Evolutionary conservation across 2,797 vertebrate genomes (phyloP).

Genomic region (Tangara arthus): DNA sequence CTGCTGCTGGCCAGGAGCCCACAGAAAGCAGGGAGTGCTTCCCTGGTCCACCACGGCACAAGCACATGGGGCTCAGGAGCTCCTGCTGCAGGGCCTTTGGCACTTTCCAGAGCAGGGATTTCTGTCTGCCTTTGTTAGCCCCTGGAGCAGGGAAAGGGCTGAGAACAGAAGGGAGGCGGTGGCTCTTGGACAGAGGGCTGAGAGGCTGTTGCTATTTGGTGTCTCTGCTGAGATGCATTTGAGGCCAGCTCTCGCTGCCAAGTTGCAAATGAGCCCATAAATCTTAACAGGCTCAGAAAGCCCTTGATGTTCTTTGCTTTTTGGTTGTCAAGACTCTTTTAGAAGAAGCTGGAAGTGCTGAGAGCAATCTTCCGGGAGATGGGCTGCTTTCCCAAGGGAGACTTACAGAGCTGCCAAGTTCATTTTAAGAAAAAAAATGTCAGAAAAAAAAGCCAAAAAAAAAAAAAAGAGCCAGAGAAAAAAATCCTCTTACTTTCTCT

Average conservation of each 20-base stretch:
- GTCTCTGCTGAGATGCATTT: neutral
- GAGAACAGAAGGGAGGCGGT: neutral
- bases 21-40: neutral
- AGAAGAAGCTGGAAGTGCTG: neutral
- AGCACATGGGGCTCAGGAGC: neutral
- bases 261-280: constrained; percentile 21
- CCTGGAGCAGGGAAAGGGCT: neutral
- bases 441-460: neutral
- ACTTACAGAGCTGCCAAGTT: neutral
- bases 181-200: neutral
- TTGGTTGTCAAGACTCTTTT: neutral
- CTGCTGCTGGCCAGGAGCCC: neutral
- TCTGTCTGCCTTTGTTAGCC: neutral
- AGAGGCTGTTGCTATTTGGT: neutral
- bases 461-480: neutral
- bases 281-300: constrained; percentile 4
- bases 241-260: neutral
- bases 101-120: neutral
- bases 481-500: neutral
- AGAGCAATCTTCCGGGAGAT: neutral
- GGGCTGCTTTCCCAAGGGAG: neutral
- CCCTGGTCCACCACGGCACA: neutral
- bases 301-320: neutral
- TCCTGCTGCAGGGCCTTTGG: neutral
- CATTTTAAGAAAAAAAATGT: neutral